Percentiles rank a stretch among this genome's conserved stretches.
phyloP scores from a whole-genome alignment of 1,140 invertebrate genomes.

The Zaprionus africanus region DNA sequence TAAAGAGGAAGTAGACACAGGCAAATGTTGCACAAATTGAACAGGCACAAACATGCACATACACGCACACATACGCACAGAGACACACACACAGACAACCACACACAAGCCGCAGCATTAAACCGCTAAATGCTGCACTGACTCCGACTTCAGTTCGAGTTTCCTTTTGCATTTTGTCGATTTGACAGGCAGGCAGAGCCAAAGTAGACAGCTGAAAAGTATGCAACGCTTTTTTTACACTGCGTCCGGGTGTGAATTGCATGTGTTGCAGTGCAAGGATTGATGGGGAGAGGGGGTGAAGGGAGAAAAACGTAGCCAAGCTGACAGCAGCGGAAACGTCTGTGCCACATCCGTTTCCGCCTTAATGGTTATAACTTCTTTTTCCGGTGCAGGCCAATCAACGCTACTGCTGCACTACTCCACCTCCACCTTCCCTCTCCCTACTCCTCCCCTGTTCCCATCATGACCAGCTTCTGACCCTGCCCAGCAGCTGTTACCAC shows the following conservation, averaged over 20 bases:
- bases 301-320: constrained; percentile 4
- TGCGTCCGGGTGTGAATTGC: constrained; percentile 45
- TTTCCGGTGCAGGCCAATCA: constrained; percentile 78
- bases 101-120: constrained; percentile 25
- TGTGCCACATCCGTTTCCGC: constrained; percentile 79
- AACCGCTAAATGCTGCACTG: constrained; percentile 60
- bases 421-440: not conserved
- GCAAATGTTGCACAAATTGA: not conserved
- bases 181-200: constrained; percentile 59
- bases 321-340: constrained; percentile 66
- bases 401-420: constrained; percentile 38
- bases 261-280: constrained; percentile 20
- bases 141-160: constrained; percentile 16
- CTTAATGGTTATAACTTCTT: constrained; percentile 80
- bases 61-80: not conserved
- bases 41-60: not conserved
- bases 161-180: constrained; percentile 52
- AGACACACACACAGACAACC: not conserved
- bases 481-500: constrained; percentile 64
- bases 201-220: constrained; percentile 56
- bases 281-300: not conserved
- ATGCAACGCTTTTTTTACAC: constrained; percentile 41
- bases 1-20: not conserved
- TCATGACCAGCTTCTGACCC: not conserved
- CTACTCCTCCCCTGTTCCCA: not conserved